Base-by-base conservation (phyloP, 2,113 vertebrate genomes). In the Shinisaurus crocodilurus region DNA sequence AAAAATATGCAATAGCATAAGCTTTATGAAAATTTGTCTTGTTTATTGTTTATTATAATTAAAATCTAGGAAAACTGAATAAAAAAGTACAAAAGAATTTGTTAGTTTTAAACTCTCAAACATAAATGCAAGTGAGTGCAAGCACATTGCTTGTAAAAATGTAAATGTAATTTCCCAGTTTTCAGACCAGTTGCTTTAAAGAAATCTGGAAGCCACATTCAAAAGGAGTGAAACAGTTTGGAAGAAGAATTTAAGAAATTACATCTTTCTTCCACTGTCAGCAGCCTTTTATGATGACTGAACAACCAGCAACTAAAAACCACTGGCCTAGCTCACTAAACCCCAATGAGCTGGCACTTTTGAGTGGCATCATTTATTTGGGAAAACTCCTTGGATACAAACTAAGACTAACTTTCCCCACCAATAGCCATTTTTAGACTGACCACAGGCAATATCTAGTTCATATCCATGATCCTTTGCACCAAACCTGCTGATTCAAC, bases 211-310 rank as follows among this genome's bases (percentile, higher is more conserved):
- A 90, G 1, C 57, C 87, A 70, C 13, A 77, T 77, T 76, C 48
- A 83, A 13, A 57, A 5, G 37, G n/a, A 83, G 88, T 27, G 27
- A 65, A 54, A 82, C 15, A 12, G 1, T 81, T n/a, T 48, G 15
- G 91, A 87, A 34, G 20, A 85, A 90, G 72, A 72, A 84, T n/a
- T 4, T 77, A 57, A 91, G 45, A 90, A 90, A 29, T 45, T 91
- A 86, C 63, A 90, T 77, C 67, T 88, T 92, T 89, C 65, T 82
- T 87, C 43, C 34, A 84, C 69, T n/a, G 74, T 92, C 89, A 93
- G 69, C 1, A 27, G 20, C 77, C 43, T 92, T 90, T 91, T 81
- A 50, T n/a, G 27, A 32, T 93, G n/a, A 91, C 34, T 34, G 23
- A 89, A 89, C 74, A 91, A 74, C 60, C 70, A 0, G 43, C 84